phyloP scores from a whole-genome alignment of 2,888 invertebrate species.

The Celastrina argiolus region DNA sequence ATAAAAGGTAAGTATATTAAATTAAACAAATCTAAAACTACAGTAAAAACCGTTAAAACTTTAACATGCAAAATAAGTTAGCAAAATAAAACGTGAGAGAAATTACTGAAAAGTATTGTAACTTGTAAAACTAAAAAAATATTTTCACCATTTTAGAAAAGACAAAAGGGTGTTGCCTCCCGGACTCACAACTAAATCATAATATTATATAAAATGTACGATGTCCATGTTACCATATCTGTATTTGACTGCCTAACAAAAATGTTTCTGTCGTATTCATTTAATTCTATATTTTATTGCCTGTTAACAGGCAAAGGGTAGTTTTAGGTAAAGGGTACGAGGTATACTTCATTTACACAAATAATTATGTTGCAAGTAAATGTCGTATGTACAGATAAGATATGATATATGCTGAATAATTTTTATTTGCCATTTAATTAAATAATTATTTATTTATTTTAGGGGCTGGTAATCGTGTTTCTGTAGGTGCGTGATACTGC shows the following conservation, averaged over 20 bases:
- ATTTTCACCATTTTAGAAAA: background rate
- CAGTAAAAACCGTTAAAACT: no score
- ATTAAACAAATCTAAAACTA: no score
- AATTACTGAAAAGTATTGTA: background rate
- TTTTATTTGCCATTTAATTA: background rate
- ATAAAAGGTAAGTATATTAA: no score
- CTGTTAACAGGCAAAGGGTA: background rate
- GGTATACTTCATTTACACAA: no score
- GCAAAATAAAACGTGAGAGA: background rate
- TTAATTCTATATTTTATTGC: conserved; percentile 21
- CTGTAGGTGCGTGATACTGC: background rate
- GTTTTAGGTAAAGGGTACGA: background rate
- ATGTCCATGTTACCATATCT: conserved; percentile 27
- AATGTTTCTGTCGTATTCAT: conserved; percentile 25
- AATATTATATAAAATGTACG: conserved; percentile 24
- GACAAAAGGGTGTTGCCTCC: background rate
- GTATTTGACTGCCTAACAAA: conserved; percentile 27
- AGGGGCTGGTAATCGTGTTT: background rate
- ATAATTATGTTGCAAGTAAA: no score
- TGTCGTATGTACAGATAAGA: conserved; percentile 3
- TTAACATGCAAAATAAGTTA: background rate
- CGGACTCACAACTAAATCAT: background rate
- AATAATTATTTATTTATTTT: background rate
- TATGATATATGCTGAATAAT: background rate
- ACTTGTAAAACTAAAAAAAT: background rate